Conservation (phyloP, 2,797 vertebrate genomes). For the Glyptemys insculpta region DNA sequence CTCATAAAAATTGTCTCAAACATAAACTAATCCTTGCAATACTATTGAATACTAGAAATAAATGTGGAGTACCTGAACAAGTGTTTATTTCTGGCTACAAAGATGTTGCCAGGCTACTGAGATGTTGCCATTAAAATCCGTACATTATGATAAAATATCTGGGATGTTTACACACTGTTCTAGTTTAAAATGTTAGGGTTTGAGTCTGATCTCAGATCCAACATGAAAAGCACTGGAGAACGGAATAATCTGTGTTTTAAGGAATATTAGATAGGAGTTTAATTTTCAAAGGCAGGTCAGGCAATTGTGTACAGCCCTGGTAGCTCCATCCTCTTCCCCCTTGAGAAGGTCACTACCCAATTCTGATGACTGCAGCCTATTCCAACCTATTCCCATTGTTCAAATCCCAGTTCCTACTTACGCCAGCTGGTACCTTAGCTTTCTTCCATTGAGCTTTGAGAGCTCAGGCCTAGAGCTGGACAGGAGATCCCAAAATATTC, state of each 20-base stretch:
- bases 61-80: not conserved
- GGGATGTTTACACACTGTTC: not conserved
- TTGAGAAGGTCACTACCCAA: not conserved
- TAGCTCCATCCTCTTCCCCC: not conserved
- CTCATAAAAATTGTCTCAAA: not conserved
- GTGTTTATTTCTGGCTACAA: not conserved
- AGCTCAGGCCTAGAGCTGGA: not conserved
- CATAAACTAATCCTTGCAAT: not conserved
- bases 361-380: not conserved
- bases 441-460: not conserved
- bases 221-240: not conserved
- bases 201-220: not conserved
- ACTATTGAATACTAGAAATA: not conserved
- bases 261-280: not conserved
- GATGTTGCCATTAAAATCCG: not conserved
- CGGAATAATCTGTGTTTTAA: not conserved
- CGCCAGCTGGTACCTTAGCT: not conserved
- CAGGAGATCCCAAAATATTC: not conserved
- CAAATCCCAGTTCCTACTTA: not conserved
- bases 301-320: not conserved
- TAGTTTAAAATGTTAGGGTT: not conserved
- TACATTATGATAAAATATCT: rapidly evolving
- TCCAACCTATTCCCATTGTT: not conserved
- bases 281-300: not conserved
- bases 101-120: not conserved